phyloP scores from a whole-genome alignment of 2,888 invertebrate species.

The Microplitis manilae region DNA sequence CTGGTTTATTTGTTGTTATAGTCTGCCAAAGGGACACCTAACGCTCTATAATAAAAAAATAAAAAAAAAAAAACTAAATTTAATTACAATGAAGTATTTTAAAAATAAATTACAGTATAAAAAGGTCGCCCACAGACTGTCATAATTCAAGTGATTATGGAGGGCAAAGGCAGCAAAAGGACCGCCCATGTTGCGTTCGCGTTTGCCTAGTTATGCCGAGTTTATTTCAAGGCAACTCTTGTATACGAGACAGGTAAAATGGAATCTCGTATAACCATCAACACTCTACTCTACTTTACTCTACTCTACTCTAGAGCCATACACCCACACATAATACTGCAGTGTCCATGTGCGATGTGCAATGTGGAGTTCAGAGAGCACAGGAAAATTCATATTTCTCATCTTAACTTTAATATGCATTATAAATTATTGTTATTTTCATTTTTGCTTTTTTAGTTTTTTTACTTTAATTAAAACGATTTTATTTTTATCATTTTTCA shows the following conservation, averaged over 20 bases:
- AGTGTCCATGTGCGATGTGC: too few relatives aligned
- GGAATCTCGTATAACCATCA: neutral
- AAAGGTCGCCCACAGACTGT: neutral
- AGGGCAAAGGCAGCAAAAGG: neutral
- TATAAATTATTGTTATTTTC: neutral
- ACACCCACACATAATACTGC: too few relatives aligned
- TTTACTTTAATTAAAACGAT: neutral
- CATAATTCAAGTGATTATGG: neutral
- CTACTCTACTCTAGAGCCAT: neutral
- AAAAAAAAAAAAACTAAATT: neutral
- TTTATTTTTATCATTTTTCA: too few relatives aligned
- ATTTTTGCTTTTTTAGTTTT: slow-evolving; percentile 3
- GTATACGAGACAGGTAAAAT: neutral
- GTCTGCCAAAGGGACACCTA: too few relatives aligned
- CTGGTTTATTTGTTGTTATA: too few relatives aligned
- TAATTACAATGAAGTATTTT: neutral
- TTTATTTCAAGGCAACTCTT: neutral
- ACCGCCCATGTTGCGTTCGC: neutral
- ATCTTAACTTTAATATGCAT: neutral
- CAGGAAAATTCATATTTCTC: neutral
- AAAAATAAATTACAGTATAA: neutral
- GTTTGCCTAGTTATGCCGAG: neutral
- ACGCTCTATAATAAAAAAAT: neutral
- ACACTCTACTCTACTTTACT: neutral
- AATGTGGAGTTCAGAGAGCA: too few relatives aligned